Conservation (phyloP, 2,888 invertebrate genomes). For the Caenorhabditis auriculariae region DNA sequence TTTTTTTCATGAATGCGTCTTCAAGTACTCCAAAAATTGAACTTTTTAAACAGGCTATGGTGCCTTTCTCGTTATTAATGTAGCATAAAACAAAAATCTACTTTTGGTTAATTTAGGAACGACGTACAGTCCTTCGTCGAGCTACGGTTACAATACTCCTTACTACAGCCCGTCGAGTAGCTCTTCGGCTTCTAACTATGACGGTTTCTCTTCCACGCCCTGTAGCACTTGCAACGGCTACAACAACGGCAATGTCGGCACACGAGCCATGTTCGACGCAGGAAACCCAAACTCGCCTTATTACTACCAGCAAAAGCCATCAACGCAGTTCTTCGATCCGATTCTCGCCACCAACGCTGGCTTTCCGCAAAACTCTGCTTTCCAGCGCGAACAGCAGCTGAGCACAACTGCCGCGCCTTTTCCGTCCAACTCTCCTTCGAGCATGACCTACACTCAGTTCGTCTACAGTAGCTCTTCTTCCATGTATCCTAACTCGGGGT, state of each 20-base stretch:
- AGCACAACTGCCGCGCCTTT: conserved; percentile 2
- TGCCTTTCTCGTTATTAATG: neutral
- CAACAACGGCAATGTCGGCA: neutral
- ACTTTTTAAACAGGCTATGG: neutral
- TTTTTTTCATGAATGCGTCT: too few species aligned
- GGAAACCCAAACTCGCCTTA: conserved; percentile 20
- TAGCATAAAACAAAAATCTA: neutral
- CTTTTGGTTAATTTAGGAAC: conserved; percentile 11
- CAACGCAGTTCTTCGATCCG: conserved; percentile 21
- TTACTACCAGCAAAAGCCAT: conserved; percentile 17
- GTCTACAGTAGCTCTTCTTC: conserved; percentile 6
- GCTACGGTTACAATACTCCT: conserved; percentile 13
- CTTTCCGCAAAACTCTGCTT: conserved; percentile 12
- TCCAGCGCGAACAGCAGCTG: neutral
- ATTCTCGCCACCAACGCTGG: conserved; percentile 24
- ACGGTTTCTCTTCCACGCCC: neutral
- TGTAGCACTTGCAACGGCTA: neutral
- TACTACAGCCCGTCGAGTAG: conserved; percentile 16
- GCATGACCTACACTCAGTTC: neutral
- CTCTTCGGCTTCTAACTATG: neutral
- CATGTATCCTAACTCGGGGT: too few species aligned
- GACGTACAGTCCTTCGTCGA: conserved; percentile 11
- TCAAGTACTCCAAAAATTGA: too few species aligned
- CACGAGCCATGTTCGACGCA: conserved; percentile 10
- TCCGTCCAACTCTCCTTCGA: conserved; percentile 3